These are phyloP conservation scores for Eulacestoma nigropectus DNA, from an alignment of 2,113 vertebrate genomes.

Conservation along the genomic window DNA sequence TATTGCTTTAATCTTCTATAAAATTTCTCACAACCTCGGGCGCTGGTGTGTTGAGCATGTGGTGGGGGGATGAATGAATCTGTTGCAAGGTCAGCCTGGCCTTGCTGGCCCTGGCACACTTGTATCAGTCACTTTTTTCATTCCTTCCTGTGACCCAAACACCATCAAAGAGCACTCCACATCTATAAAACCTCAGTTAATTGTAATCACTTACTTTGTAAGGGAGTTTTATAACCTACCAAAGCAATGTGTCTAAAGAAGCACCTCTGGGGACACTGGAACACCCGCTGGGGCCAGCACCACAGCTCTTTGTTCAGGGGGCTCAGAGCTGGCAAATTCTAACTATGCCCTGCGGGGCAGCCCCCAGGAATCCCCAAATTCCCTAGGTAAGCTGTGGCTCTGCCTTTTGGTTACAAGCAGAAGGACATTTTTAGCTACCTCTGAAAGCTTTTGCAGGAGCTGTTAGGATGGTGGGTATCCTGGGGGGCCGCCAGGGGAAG, in stretches of 20 bases:
- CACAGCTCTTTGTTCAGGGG: background rate
- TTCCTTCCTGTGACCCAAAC: background rate
- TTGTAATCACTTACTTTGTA: background rate
- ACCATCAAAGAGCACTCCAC: background rate
- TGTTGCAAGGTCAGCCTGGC: background rate
- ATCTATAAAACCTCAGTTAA: background rate
- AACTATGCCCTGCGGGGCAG: background rate
- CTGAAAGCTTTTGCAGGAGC: background rate
- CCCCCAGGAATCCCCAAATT: background rate
- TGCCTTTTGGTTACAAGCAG: background rate
- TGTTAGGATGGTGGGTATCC: background rate
- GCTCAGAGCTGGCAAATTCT: background rate
- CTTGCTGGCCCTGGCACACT: background rate
- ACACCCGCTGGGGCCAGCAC: background rate
- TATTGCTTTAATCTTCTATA: constrained; percentile 39
- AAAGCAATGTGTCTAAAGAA: background rate
- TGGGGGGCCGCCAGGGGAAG: background rate
- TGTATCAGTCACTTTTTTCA: background rate
- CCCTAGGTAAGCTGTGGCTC: background rate
- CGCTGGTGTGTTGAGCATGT: background rate
- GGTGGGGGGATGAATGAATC: background rate
- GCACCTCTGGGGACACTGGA: background rate
- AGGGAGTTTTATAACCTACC: background rate
- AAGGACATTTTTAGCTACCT: background rate
- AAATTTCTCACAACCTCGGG: background rate